Base-by-base conservation (phyloP, 2,888 invertebrate genomes). In the Athrips mouffetella region DNA sequence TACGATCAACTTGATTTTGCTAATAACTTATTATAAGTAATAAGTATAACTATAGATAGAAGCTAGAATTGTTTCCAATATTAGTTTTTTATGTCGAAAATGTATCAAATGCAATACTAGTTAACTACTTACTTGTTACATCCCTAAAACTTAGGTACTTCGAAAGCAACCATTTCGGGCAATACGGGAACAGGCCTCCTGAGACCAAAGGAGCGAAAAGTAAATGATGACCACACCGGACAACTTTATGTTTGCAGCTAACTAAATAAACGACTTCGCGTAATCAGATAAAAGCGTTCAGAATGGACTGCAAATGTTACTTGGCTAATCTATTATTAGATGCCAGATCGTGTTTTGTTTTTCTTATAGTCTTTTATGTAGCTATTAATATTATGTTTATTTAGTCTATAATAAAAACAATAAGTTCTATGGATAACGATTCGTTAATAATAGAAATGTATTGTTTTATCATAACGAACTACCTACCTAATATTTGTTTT, bases 171-270 rank as follows among this genome's bases (percentile, higher is more conserved):
- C 41, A 50, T 48, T 54, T 55, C 52, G 21, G 18, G 5, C 66
- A 66, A 70, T 60, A 66, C 62, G 55, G 59, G 62, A 70, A 74
- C 60, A 54, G 55, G 64, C 63, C 74, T 54, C 73, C 2, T 15
- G 77, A 65, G 78, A 67, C 51, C 40, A 40, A 37, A 54, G 54
- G 52, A 59, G 54, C 55, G 48, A 48, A 49, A 53, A 60, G 58
- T 63, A 59, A 62, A 60, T 60, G 57, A 60, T 62, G 55, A 52
- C 52, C 42, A 25, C 13, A 30, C 18, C 4, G n/a, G n/a, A 30
- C 44, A 30, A 31, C 20, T 21, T 31, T 44, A 21, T 13, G 7
- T 31, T 44, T 44, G 21, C 31, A 5, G 5, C 20, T 13, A 21
- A 7, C n/a, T 13, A 44, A 44, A 37, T 18, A 18, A 21, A 37